These are phyloP conservation scores for Spodoptera frugiperda DNA, from an alignment of 1,140 invertebrate genomes.

Conservation along the genomic window DNA sequence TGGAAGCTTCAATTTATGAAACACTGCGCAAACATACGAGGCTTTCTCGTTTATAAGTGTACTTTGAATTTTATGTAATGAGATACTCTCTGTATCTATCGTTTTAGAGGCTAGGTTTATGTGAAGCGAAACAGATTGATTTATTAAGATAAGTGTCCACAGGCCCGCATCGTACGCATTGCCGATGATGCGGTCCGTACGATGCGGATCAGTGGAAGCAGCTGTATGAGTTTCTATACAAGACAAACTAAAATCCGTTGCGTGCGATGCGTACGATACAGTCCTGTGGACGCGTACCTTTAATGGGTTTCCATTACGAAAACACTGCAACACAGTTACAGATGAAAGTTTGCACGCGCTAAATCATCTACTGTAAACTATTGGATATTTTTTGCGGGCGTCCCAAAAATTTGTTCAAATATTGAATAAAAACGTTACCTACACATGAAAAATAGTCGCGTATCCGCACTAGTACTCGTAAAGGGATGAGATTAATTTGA, in stretches of 20 bases:
- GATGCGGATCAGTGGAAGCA: too few relatives aligned
- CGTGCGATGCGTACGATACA: too few relatives aligned
- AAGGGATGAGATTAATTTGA: conserved; percentile 58
- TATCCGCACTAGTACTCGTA: conserved; percentile 24
- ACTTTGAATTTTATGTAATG: background rate
- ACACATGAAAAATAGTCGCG: background rate
- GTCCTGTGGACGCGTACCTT: too few relatives aligned
- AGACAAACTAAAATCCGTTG: too few relatives aligned
- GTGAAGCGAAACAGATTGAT: too few relatives aligned
- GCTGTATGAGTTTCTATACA: too few relatives aligned
- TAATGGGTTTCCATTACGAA: background rate
- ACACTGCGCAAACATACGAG: background rate
- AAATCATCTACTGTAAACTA: conserved; percentile 11
- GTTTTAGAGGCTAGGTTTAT: background rate
- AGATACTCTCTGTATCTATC: too few relatives aligned
- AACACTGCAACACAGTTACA: background rate
- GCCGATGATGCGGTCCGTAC: too few relatives aligned
- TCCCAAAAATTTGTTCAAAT: background rate
- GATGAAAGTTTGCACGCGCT: background rate
- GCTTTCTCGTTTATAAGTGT: background rate
- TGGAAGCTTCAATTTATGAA: background rate
- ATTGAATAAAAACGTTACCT: conserved; percentile 23
- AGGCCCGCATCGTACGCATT: too few relatives aligned
- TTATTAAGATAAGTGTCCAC: too few relatives aligned
- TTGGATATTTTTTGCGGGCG: background rate